phyloP scores from a whole-genome alignment of 2,797 vertebrate genomes.

The Platalea minor region DNA sequence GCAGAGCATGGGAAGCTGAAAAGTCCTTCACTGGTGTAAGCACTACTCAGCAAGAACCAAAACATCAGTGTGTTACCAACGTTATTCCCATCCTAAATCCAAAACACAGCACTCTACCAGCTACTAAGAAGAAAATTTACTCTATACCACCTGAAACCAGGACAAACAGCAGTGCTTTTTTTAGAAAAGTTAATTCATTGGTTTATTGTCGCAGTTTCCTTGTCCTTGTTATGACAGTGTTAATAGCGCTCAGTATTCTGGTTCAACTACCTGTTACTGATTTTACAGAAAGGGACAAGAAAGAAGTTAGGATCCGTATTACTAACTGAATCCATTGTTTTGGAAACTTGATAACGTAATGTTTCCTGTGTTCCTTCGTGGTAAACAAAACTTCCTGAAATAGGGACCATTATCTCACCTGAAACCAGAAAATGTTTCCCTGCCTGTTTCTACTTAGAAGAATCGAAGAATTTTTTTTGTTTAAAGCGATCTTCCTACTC shows the following conservation, averaged over 20 bases:
- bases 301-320: neutral
- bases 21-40: too few relatives aligned
- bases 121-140: too few relatives aligned
- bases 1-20: too few relatives aligned
- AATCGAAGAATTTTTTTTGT: neutral
- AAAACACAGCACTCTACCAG: too few relatives aligned
- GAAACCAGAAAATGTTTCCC: neutral
- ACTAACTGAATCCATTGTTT: conserved; percentile 10
- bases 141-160: too few relatives aligned
- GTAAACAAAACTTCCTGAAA: conserved; percentile 20
- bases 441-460: neutral
- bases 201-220: conserved; percentile 11
- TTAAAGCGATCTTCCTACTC: neutral
- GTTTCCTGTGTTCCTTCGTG: neutral
- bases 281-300: neutral
- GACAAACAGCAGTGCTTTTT: neutral
- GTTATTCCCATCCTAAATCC: too few relatives aligned
- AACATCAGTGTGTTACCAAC: too few relatives aligned
- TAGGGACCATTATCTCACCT: conserved; percentile 38
- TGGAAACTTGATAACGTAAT: neutral
- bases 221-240: neutral
- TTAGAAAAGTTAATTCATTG: neutral
- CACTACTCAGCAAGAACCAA: too few relatives aligned
- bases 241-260: neutral
- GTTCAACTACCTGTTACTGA: neutral